Evolutionary conservation across 2,888 invertebrate species (phyloP), one percentile per base, ranked within the genome.

Genomic region (Drosophila nr. perissopoda): DNA sequence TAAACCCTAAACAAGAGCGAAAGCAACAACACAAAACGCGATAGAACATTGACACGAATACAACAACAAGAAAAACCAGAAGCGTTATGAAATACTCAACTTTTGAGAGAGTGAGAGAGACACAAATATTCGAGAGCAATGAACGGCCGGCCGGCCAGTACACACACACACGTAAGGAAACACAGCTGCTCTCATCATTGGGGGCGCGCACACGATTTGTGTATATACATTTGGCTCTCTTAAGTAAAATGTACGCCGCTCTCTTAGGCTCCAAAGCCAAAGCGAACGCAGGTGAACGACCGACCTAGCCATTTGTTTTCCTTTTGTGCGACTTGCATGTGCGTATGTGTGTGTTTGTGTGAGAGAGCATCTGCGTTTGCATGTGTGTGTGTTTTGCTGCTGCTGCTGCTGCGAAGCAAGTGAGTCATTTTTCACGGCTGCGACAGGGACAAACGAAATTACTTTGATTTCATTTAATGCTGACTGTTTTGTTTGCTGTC

Each of bases 281-380:
- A 65, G 74, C 70, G 65, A 74, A 73, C 79, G 83, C 88, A 89
- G 93, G 92, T 93, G 92, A 93, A 93, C 93, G 93, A 92, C 93
- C 93, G 93, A 93, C 93, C 93, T 93, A 93, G 93, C 92, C 92
- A 92, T 92, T 92, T 89, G 90, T 91, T 90, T 89, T 83, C 82
- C 84, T 84, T 84, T 84, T 87, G 88, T 84, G 68, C 60, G 79
- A 66, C 74, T 64, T 80, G 76, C 53, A 51, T 70, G 40, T 69
- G 65, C 53, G 67, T 49, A 61, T 61, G 65, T 53, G 49, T 57
- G 59, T 31, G 31, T 40, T 31, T 53, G 56, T 64, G 18, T 46
- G 69, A 65, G 67, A 73, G 79, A 71, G 71, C 79, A 74, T 79
- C 66, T 63, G 72, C 42, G 56, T 46, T 36, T 68, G 54, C n/a